Evolutionary conservation across 2,797 vertebrate genomes (phyloP).

Genomic region (Otus scops): DNA sequence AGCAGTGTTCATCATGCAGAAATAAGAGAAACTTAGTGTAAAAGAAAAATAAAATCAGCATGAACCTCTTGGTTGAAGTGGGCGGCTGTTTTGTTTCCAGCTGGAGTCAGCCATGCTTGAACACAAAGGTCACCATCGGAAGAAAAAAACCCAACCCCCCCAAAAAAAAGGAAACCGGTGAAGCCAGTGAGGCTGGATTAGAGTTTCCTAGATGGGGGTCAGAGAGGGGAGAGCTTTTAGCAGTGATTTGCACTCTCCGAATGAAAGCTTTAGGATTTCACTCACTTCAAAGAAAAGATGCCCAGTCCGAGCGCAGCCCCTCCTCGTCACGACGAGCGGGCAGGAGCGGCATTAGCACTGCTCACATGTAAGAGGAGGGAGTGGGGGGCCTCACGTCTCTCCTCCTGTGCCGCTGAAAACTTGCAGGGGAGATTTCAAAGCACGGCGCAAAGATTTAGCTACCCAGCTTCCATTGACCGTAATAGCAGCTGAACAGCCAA

Average conservation of each 20-base stretch:
- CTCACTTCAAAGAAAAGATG: conserved; percentile 62
- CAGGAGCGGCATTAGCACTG: not conserved
- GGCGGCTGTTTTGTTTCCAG: not conserved
- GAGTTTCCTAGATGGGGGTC: conserved; percentile 10
- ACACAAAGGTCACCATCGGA: not conserved
- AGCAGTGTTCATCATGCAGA: not conserved
- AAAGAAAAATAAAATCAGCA: not conserved
- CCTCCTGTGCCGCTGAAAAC: not conserved
- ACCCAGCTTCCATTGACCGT: not conserved
- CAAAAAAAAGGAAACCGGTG: not conserved
- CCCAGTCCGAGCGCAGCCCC: not conserved
- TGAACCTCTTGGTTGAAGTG: not conserved
- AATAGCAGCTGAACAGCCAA: not conserved
- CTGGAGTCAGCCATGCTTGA: not conserved
- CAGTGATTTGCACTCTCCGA: conserved; percentile 33
- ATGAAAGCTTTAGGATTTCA: conserved; percentile 17
- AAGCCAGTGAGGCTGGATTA: conserved; percentile 18
- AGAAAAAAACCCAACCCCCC: not conserved
- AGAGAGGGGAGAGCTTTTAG: conserved; percentile 52
- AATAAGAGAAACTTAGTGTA: not conserved
- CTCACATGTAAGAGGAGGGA: not conserved
- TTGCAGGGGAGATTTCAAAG: not conserved
- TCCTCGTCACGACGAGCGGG: not conserved
- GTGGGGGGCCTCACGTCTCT: not conserved
- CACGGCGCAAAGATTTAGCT: accelerated